Evolutionary conservation across 1,140 invertebrate species (phyloP), one percentile per base, ranked within the genome.

Genomic region (Dreissena rostriformis): DNA sequence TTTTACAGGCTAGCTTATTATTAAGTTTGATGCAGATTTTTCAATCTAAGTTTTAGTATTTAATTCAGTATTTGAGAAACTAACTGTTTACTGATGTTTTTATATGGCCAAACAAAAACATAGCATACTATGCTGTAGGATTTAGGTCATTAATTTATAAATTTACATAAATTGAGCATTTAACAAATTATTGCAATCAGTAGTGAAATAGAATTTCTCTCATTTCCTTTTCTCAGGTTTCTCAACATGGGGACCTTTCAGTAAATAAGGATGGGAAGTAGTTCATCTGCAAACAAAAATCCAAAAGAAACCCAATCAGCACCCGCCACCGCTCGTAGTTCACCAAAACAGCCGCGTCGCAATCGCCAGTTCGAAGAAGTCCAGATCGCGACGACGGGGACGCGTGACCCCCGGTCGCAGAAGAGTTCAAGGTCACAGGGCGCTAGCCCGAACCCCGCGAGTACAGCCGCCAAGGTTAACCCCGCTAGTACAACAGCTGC

Each of bases 351-450:
- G 51, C 80, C 80, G 19, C 74, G 67, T 39, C 61, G 80, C 28
- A 82, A 82, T 57, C 71, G 80, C 24, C 80, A 82, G 72, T 82
- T 82, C 51, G 68, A 82, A 68, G 80, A 82, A 39, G 80, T 82
- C 12, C 80, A 82, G 61, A 82, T 82, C 22, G 77, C 77, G 15
- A 52, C 39, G 26, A 26, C 51, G 49, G 61, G 24, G 39, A 52
- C 22, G 1, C n/a, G 12, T 26, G 49, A 17, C 28, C 26, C 68
- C 12, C n/a, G 72, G 55, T 55, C 71, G 12, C 68, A 63, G 0
- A 55, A 71, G 53, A 53, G 6, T 1, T 19, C 51, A 14, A 55
- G 79, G 2, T 57, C 68, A 19, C 26, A 65, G 22, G 80, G 80
- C 11, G 61, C 80, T 14, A 82, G 70, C 29, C 78, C 78, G 17